phyloP scores from a whole-genome alignment of 2,888 invertebrate species.

The Leucozona laternaria region DNA sequence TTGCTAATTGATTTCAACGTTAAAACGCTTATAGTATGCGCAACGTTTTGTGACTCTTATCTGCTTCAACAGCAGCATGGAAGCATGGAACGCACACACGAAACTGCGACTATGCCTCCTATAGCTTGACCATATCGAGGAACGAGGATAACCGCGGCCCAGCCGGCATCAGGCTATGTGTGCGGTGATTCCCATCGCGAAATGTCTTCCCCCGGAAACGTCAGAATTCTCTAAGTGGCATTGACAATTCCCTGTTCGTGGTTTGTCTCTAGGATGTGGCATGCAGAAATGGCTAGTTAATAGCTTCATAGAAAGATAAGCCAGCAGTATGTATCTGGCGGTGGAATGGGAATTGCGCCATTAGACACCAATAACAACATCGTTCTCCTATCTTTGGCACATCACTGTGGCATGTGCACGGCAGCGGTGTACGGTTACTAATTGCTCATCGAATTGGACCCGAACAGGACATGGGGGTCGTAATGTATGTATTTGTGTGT shows the following conservation, averaged over 20 bases:
- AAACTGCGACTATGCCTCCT: not conserved
- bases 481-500: not conserved
- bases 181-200: slow-evolving; percentile 11
- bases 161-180: not conserved
- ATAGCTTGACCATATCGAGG: not conserved
- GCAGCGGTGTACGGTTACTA: slow-evolving; percentile 61
- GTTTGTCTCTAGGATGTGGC: slow-evolving; percentile 21
- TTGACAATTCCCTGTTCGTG: slow-evolving; percentile 55
- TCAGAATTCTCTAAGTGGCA: slow-evolving; percentile 59
- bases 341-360: slow-evolving; percentile 65
- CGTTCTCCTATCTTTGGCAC: slow-evolving; percentile 46
- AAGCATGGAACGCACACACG: not conserved
- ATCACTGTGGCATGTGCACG: slow-evolving; percentile 17
- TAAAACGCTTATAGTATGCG: slow-evolving; percentile 60
- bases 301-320: slow-evolving; percentile 61
- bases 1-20: slow-evolving; percentile 70
- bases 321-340: slow-evolving; percentile 26
- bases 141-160: not conserved
- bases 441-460: slow-evolving; percentile 57
- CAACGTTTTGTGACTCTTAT: slow-evolving; percentile 68
- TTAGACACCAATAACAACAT: slow-evolving; percentile 63
- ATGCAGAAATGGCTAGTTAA: slow-evolving; percentile 50
- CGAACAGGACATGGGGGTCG: slow-evolving; percentile 16
- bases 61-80: slow-evolving; percentile 2
- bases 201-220: slow-evolving; percentile 61